Conservation (phyloP, 2,113 vertebrate species). For the Xiphias gladius region DNA sequence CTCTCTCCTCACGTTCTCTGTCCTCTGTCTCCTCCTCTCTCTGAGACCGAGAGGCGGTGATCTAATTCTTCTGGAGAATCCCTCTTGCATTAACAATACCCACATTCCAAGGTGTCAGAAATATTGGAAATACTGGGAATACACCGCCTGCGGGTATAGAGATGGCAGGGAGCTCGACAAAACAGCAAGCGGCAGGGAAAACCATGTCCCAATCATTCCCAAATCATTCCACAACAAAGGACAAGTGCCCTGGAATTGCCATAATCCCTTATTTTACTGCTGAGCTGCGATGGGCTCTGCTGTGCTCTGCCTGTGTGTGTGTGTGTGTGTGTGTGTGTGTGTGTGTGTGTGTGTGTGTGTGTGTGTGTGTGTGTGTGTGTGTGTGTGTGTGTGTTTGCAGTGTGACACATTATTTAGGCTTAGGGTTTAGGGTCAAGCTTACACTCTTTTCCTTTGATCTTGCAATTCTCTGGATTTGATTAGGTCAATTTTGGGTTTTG, state of each 20-base stretch:
- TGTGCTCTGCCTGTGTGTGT: constrained; percentile 42
- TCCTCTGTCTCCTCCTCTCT: constrained; percentile 35
- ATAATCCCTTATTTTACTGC: constrained; percentile 79
- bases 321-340: constrained; percentile 7
- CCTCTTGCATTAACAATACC: background rate
- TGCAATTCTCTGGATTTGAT: constrained; percentile 47
- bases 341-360: constrained; percentile 17
- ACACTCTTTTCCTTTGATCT: constrained; percentile 50
- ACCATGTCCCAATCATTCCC: constrained; percentile 75
- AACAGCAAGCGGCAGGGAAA: constrained; percentile 63
- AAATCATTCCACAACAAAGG: constrained; percentile 81
- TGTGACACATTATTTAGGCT: constrained; percentile 57
- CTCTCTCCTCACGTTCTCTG: background rate
- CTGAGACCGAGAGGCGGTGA: constrained; percentile 21
- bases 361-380: constrained; percentile 9
- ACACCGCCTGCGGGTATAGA: constrained; percentile 38
- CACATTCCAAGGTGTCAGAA: constrained; percentile 36
- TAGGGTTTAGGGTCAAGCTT: constrained; percentile 47
- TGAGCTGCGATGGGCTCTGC: constrained; percentile 66
- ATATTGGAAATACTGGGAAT: constrained; percentile 43
- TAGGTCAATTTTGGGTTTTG: constrained; percentile 36
- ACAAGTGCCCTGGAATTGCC: constrained; percentile 67
- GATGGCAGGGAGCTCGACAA: constrained; percentile 43
- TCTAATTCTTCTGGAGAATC: constrained; percentile 50
- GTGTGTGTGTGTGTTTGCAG: constrained; percentile 18